Base-by-base conservation (phyloP, 2,113 vertebrate species). In the Onychostoma macrolepis region DNA sequence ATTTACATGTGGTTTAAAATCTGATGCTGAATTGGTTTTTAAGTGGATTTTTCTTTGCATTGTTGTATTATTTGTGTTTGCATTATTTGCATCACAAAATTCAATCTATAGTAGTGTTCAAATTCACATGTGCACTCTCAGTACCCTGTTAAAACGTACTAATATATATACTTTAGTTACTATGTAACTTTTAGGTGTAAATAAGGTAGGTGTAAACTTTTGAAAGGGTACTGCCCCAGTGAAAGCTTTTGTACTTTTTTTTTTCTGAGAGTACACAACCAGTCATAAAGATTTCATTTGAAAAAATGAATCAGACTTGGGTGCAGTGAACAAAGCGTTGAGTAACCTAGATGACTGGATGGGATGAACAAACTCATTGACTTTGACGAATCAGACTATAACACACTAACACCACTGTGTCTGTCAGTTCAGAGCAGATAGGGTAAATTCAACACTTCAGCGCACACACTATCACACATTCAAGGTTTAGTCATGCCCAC, bases 401-500 rank as follows among this genome's bases (percentile, higher is more conserved):
- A 69, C 63, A 48, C 26, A 50, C 28, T 82, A 78, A 77, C 28
- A 28, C 28, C 45, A 33, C 19, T 78, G 43, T 78, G 76, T 78
- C 75, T 21, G 43, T 78, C 43, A 78, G 76, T 50, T 30, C 8
- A 4, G 26, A 10, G 43, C 28, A 33, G 41, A 28, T 15, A n/a
- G 11, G 38, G 21, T 11, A 26, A 76, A 26, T 17, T 61, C 21
- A 82, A 13, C n/a, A 81, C n/a, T 81, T 77, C 43, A 28, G 74
- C 56, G 74, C 56, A 63, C 26, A 69, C 61, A 69, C 41, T 50
- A 30, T 30, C 26, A 4, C 26, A 56, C 1, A 5, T 15, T 56
- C 17, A n/a, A 8, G 9, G 69, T 58, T 74, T 50, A 84, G 69
- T 84, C 48, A 41, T 56, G 50, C 50, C 30, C 53, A 80, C 33